Evolutionary conservation across 2,113 vertebrate genomes (phyloP).

Genomic region (Zeus faber): DNA sequence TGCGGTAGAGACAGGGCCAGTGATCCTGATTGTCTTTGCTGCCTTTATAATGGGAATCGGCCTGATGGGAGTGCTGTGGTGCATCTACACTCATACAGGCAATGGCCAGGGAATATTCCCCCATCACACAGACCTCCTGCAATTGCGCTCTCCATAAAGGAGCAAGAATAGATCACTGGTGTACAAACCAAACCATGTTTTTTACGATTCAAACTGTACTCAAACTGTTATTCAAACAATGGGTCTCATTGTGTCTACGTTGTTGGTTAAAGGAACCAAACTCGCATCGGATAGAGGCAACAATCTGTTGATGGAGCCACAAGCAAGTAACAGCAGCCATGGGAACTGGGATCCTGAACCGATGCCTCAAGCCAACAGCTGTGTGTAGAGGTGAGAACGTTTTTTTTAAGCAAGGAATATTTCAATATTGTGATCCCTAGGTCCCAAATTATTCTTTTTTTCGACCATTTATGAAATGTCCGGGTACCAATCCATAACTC

Average conservation of each 20-base stretch:
- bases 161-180: background rate
- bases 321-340: slow-evolving; percentile 5
- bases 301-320: slow-evolving; percentile 14
- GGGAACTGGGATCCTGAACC: slow-evolving; percentile 18
- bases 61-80: slow-evolving; percentile 76
- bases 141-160: background rate
- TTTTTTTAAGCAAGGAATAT: too few relatives aligned
- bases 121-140: background rate
- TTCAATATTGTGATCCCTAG: too few relatives aligned
- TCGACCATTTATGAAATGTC: too few relatives aligned
- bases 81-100: slow-evolving; percentile 76
- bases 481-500: too few relatives aligned
- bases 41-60: slow-evolving; percentile 73
- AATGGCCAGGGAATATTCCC: slow-evolving; percentile 3
- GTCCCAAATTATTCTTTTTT: too few relatives aligned
- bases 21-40: slow-evolving; percentile 69
- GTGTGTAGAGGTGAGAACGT: slow-evolving; percentile 71
- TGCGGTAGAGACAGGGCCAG: slow-evolving; percentile 44
- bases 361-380: slow-evolving; percentile 54
- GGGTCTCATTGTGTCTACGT: background rate
- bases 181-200: background rate
- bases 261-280: slow-evolving; percentile 28
- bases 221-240: too few relatives aligned
- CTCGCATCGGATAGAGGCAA: slow-evolving; percentile 9
- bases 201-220: background rate